Conservation (phyloP, 92 coral and sea anemone species). For the Epizoanthus scotinus region DNA sequence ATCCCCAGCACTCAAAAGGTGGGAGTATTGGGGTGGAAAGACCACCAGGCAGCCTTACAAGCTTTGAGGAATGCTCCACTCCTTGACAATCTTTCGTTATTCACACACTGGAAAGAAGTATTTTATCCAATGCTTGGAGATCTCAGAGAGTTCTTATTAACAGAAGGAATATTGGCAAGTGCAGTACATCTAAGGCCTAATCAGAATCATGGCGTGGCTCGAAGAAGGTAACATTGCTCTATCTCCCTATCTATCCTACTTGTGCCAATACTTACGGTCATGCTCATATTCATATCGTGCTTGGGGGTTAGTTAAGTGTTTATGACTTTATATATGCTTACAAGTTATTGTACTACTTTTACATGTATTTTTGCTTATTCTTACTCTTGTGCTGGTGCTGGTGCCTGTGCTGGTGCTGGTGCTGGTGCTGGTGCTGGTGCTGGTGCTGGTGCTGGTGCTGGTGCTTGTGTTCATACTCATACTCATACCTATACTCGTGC, state of each 20-base stretch:
- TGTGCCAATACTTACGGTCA: no score
- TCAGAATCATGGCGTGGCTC: background rate
- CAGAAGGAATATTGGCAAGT: slow-evolving; percentile 39
- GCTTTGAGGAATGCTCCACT: slow-evolving; percentile 78
- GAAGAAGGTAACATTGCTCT: background rate
- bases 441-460: no score
- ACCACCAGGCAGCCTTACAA: slow-evolving; percentile 58
- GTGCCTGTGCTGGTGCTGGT: no score
- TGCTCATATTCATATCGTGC: no score
- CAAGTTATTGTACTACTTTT: no score
- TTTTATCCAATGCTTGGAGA: slow-evolving; percentile 73
- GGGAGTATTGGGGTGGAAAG: slow-evolving; percentile 70
- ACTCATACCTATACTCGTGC: no score
- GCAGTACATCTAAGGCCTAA: slow-evolving; percentile 2
- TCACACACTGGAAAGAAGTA: slow-evolving; percentile 86
- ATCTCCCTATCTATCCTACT: background rate
- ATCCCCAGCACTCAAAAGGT: slow-evolving; percentile 14
- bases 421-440: no score
- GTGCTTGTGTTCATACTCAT: no score
- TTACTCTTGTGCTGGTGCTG: no score
- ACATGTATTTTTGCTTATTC: no score
- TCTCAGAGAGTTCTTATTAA: slow-evolving; percentile 70
- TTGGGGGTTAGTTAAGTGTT: no score
- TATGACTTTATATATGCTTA: no score
- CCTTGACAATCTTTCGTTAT: slow-evolving; percentile 60